Conservation (phyloP, 2,888 invertebrate species). For the Amphiduros pacificus region DNA sequence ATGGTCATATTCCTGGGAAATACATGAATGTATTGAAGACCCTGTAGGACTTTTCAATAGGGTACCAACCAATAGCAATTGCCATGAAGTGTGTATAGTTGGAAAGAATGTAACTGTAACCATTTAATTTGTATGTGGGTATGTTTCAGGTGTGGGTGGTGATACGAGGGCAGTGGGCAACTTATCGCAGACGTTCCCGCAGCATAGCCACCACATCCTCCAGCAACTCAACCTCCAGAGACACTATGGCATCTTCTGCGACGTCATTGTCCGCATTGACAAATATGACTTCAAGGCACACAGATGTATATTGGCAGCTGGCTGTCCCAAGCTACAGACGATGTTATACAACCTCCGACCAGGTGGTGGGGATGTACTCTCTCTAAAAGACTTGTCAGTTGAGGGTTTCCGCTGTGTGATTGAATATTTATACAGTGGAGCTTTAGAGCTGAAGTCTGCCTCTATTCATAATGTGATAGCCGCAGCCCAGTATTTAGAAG, state of each 20-base stretch:
- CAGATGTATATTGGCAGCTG: slow-evolving; percentile 25
- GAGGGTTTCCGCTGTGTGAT: slow-evolving; percentile 22
- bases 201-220: slow-evolving; percentile 18
- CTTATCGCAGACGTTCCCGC: slow-evolving; percentile 16
- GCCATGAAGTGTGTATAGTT: no score
- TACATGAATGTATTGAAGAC: no score
- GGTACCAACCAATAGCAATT: no score
- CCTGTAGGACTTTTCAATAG: no score
- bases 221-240: slow-evolving; percentile 29
- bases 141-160: no score
- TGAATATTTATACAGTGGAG: slow-evolving; percentile 30
- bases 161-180: no score
- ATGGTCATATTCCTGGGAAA: no score
- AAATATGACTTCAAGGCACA: slow-evolving; percentile 24
- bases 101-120: no score
- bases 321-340: slow-evolving; percentile 23
- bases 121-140: no score
- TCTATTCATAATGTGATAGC: slow-evolving; percentile 21
- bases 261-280: slow-evolving; percentile 25
- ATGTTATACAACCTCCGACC: slow-evolving; percentile 19
- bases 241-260: slow-evolving; percentile 26
- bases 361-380: slow-evolving; percentile 18
- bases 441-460: slow-evolving; percentile 20
- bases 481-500: slow-evolving; percentile 25
- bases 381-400: slow-evolving; percentile 23